These are phyloP conservation scores for Lasioglossum morio DNA, from an alignment of 2,888 invertebrate genomes.

Conservation along the genomic window DNA sequence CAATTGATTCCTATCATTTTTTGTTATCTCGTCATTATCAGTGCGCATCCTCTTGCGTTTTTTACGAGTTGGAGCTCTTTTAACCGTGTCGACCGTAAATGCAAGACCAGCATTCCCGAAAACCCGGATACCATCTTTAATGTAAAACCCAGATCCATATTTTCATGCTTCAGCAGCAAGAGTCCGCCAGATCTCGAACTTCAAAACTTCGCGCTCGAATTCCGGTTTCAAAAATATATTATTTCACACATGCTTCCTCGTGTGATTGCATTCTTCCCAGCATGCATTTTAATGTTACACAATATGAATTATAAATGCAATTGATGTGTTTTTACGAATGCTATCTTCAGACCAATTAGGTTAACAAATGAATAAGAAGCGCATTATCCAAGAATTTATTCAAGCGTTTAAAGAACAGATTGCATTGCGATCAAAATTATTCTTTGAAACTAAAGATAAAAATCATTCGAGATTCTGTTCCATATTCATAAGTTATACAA, in stretches of 20 bases:
- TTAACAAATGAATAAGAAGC: background rate
- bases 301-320: background rate
- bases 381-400: background rate
- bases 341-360: background rate
- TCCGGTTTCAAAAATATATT: background rate
- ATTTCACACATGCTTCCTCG: background rate
- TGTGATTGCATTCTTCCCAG: background rate
- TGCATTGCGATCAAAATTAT: background rate
- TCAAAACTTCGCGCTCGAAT: background rate
- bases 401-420: background rate
- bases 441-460: background rate
- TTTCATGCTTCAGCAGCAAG: background rate
- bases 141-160: background rate
- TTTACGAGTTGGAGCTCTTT: background rate
- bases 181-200: background rate
- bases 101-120: background rate
- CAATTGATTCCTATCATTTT: constrained; percentile 40
- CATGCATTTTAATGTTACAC: background rate
- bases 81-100: too few species aligned
- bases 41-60: background rate
- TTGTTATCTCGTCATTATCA: constrained; percentile 23
- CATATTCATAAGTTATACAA: background rate
- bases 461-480: background rate
- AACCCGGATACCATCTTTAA: background rate
- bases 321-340: background rate